Conservation (phyloP, 1,140 invertebrate genomes). For the Pogonognathellus flavescens region DNA sequence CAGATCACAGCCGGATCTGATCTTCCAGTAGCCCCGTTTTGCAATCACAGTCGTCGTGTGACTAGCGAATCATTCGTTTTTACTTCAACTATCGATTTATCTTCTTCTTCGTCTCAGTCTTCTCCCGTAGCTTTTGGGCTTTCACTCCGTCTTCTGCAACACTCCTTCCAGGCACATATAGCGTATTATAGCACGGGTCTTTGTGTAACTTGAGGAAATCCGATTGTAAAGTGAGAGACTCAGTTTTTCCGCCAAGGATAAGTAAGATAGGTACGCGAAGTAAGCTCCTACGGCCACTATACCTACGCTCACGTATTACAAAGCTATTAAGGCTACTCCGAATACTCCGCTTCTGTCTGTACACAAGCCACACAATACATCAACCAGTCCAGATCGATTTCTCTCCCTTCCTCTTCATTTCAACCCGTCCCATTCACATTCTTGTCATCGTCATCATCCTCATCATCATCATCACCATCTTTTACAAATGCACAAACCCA, state of each 20-base stretch:
- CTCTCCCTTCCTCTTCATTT: not conserved
- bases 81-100: slow-evolving; percentile 47
- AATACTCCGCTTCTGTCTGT: not conserved
- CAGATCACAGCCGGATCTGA: slow-evolving; percentile 47
- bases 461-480: too few species aligned
- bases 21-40: slow-evolving; percentile 27
- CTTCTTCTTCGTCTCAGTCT: not conserved
- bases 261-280: not conserved
- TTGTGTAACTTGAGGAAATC: too few species aligned
- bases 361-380: not conserved
- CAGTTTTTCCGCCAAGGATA: not conserved
- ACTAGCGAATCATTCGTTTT: slow-evolving; percentile 31
- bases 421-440: not conserved
- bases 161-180: too few species aligned
- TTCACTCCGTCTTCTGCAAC: not conserved
- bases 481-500: not conserved
- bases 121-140: not conserved
- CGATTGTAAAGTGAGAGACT: too few species aligned
- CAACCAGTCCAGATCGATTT: not conserved
- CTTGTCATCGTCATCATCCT: not conserved
- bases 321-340: too few species aligned
- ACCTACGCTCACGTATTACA: too few species aligned
- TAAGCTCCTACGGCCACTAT: too few species aligned
- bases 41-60: slow-evolving; percentile 38
- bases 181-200: too few species aligned